Base-by-base conservation (phyloP, 2,888 invertebrate species). In the Nemotelus nigrinus region DNA sequence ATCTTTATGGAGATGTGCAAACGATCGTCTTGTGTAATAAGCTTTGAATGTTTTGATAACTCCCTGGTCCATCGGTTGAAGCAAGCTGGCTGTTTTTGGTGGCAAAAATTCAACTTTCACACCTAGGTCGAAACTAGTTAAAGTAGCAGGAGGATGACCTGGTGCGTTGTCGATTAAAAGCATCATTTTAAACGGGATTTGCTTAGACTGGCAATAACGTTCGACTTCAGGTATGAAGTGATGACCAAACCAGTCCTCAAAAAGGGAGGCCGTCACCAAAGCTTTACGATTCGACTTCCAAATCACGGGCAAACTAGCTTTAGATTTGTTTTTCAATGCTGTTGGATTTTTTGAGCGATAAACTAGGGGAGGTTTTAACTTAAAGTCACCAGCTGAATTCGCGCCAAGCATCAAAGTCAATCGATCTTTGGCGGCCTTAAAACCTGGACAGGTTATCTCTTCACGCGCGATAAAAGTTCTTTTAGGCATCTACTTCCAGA, bases 341-440 rank as follows among this genome's bases (percentile, higher is more conserved):
- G 41, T 63, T 63, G 63, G 63, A 41, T 63, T 63, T 63, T 63
- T 25, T 63, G 63, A 63, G 63, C 39, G 63, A 63, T 63, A 63
- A 39, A 63, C 63, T 63, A 63, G 3, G 63, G 43, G 63, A 63
- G 63, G 63, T 63, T 5, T 63, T 43, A 63, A 63, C 43, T 25
- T 63, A 63, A 25, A 63, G 8, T 63, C 41, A 43, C 63, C 63
- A 63, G 63, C 39, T 63, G 63, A 39, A 63, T 50, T 6, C 53
- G 25, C 41, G 43, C 63, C 41, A 63, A 25, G 3, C 63, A 63
- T 63, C 63, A 63, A 39, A 41, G 63, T 63, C 63, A 63, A 63
- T 63, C 63, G 63, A 63, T 63, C 63, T 63, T 63, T 63, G 88
- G 63, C 41, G 63, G 8, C 63, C 43, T 63, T 3, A 63, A 63